phyloP scores from a whole-genome alignment of 64 coral and sea anemone species.

The Stichodactyla helianthus region DNA sequence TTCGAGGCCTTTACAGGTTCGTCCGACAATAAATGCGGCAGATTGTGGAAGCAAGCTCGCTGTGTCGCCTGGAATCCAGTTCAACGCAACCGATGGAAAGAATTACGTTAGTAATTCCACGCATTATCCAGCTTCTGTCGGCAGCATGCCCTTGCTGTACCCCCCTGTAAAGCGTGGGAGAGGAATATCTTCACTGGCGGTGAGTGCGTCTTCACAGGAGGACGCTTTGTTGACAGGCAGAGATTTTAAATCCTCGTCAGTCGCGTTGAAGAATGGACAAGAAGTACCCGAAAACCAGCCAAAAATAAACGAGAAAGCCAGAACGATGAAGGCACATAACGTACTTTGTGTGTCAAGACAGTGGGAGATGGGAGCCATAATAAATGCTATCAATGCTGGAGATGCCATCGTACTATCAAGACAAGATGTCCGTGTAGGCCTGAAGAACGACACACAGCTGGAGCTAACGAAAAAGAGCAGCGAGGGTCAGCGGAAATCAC shows the following conservation, averaged over 20 bases:
- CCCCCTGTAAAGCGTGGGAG: neutral
- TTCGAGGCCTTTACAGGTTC: neutral
- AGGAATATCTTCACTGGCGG: neutral
- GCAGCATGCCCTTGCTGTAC: conserved; percentile 1
- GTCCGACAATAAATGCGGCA: neutral
- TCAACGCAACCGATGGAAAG: neutral
- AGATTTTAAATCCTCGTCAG: neutral
- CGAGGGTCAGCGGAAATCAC: neutral
- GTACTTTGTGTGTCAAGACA: conserved; percentile 26
- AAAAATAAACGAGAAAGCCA: neutral
- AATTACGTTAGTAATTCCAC: neutral
- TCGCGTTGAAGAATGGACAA: neutral
- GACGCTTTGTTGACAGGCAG: neutral
- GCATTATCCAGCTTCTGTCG: no score
- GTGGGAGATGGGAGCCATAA: conserved; percentile 45
- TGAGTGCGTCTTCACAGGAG: neutral
- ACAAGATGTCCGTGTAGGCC: neutral
- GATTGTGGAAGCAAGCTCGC: neutral
- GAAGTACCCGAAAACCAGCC: neutral
- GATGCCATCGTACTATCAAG: conserved; percentile 43
- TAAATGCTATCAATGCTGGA: conserved; percentile 37
- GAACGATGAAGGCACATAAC: conserved; percentile 9
- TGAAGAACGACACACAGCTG: neutral
- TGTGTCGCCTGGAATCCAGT: neutral
- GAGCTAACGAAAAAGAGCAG: neutral